Base-by-base conservation (phyloP, 2,113 vertebrate species). In the Damaliscus lunatus region DNA sequence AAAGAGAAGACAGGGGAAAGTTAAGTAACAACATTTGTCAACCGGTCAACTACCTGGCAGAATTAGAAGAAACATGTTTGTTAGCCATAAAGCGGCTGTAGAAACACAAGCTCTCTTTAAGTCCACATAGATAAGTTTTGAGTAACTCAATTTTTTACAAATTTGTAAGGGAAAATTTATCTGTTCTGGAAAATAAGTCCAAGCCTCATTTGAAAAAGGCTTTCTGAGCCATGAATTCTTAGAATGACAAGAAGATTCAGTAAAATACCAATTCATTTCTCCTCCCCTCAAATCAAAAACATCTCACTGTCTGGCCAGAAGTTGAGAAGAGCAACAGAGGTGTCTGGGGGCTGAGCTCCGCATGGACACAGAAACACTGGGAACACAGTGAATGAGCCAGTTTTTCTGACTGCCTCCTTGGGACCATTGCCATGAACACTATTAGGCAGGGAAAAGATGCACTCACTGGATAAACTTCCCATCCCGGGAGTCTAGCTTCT, bases 401-500 rank as follows among this genome's bases (percentile, higher is more conserved):
- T 31, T 55, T 55, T 36, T 77, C 25, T 25, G 21, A 8, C 21
- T n/a, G 85, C 60, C 50, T 60, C 59, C 59, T 23, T 12, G 80
- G 80, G 53, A 62, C 5, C 21, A 19, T 1, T 0, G 13, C 84
- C 2, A 0, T 1, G 67, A 36, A 9, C 52, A 48, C 27, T 13
- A 4, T 23, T 7, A 16, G 48, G 53, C 29, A 62, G 33, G 62
- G 60, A 11, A 60, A 46, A 25, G 43, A 33, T 29, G 29, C 52
- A 99, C 99, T 99, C 97, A 99, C 99, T 99, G 99, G 96, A 99
- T 99, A 97, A 99, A 99, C 62, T 99, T 99, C 52, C 99, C 99
- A 0, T 99, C 99, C 0, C 97, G 96, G 5, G 98, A 91, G 33
- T 98, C 98, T 11, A 99, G 99, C 95, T 97, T 98, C 77, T 99